These are phyloP conservation scores for Macrosteles quadrilineatus DNA, from an alignment of 1,140 invertebrate genomes.

Conservation along the genomic window DNA sequence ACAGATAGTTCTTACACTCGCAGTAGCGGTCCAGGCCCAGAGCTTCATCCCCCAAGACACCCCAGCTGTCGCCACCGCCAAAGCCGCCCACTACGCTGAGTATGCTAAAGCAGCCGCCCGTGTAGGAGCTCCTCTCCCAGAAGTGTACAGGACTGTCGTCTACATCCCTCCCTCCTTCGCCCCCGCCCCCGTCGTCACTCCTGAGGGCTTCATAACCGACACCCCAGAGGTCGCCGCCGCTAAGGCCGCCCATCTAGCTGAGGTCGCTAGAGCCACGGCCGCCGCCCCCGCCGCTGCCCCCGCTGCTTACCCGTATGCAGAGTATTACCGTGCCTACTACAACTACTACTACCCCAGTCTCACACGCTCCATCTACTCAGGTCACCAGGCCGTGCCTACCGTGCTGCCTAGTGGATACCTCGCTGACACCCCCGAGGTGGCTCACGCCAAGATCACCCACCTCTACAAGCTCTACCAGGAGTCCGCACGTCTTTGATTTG, in stretches of 20 bases:
- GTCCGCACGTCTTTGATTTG: not conserved
- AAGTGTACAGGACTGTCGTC: constrained; percentile 43
- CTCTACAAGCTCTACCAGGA: constrained; percentile 49
- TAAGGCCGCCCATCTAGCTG: constrained; percentile 42
- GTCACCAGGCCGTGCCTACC: constrained; percentile 43
- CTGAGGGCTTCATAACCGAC: too few species aligned
- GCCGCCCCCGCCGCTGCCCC: constrained; percentile 28
- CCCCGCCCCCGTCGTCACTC: constrained; percentile 24
- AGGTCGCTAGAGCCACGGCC: constrained; percentile 41
- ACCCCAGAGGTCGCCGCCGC: constrained; percentile 28
- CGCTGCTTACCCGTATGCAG: constrained; percentile 28
- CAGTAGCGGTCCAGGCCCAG: too few species aligned
- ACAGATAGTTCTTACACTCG: too few species aligned
- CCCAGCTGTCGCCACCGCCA: constrained; percentile 41
- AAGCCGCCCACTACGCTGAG: constrained; percentile 43
- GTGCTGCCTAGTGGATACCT: too few species aligned
- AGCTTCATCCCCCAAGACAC: constrained; percentile 41
- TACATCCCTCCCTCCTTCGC: constrained; percentile 31
- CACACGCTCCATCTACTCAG: constrained; percentile 51
- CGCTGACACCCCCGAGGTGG: constrained; percentile 62
- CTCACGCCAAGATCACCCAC: constrained; percentile 59
- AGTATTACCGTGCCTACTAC: constrained; percentile 31
- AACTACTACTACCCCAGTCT: constrained; percentile 36
- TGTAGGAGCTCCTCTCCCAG: constrained; percentile 2
- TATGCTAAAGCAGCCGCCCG: constrained; percentile 35